Base-by-base conservation (phyloP, 1,140 invertebrate species). In the Latrodectus geometricus region DNA sequence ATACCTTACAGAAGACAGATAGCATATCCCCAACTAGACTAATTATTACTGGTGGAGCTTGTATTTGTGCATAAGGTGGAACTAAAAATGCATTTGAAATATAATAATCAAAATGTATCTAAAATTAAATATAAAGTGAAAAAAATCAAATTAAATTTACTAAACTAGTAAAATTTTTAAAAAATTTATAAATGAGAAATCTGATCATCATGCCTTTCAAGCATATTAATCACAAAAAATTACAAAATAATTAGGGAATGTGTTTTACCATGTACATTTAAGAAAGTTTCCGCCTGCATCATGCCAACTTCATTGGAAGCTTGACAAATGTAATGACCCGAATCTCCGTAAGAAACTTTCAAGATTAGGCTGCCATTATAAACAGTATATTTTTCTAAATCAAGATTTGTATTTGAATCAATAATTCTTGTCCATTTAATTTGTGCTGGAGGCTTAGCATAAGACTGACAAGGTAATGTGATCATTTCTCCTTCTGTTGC, bases 271-370 rank as follows among this genome's bases (percentile, higher is more conserved):
- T 89, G 54, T 9, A 90, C 88, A 35, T 90, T 90, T 21, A 90
- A 76, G 14, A 89, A 49, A 0, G 90, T 89, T 20, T 88, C 89
- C 8, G 90, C 68, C 2, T 90, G 85, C 20, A 88, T 86, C 8
- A 72, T 66, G 8, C 88, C 89, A 50, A 82, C 85, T 15, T 88
- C 84, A 52, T 82, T 88, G 15, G 91, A 89, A 11, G 83, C 88
- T 76, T 89, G 85, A 80, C 91, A 91, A 23, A 88, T 88, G 74
- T 91, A 91, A 80, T 88, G 87, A 11, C 91, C 91, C 50, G 88
- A 82, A 84, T 91, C 90, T 81, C 69, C 84, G 74, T 50, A 79
- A 4, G 17, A 23, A 56, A 74, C 23, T 77, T 77, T 82, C 15
- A 87, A 61, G 7, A 68, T 65, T 17, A 87, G 50, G 68, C 79